These are phyloP conservation scores for Genyomyrus donnyi DNA, from an alignment of 2,113 vertebrate genomes.

Conservation along the genomic window DNA sequence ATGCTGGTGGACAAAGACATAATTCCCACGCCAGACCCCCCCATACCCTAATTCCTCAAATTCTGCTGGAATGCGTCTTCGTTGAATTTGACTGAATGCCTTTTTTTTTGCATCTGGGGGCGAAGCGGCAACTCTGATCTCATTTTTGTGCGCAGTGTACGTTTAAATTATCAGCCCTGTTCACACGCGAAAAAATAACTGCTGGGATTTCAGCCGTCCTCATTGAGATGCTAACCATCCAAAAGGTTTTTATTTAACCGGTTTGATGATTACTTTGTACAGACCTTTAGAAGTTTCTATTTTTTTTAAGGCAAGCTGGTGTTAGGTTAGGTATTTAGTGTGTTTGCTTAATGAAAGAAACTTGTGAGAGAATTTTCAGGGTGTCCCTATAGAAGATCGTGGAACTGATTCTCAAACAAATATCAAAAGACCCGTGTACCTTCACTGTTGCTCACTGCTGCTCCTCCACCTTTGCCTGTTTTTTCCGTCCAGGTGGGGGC, in stretches of 20 bases:
- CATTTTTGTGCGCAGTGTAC: neutral
- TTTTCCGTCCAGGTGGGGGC: neutral
- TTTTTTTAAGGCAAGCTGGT: neutral
- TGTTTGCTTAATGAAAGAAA: neutral
- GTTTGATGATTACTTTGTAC: neutral
- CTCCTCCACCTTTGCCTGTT: neutral
- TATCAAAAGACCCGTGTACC: neutral
- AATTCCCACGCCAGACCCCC: neutral
- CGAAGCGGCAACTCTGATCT: neutral
- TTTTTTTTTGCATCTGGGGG: neutral
- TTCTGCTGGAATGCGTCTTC: neutral
- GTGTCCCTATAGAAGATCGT: neutral
- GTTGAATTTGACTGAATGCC: neutral
- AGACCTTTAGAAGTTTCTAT: neutral
- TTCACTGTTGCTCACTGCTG: neutral
- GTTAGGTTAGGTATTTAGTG: neutral
- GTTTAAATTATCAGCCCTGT: neutral
- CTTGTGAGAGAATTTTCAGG: neutral
- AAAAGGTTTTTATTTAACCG: neutral
- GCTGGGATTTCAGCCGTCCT: neutral
- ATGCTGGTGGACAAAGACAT: neutral
- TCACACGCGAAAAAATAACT: neutral
- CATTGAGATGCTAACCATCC: slow-evolving; percentile 5
- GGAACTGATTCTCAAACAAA: neutral
- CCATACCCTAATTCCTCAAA: neutral